These are phyloP conservation scores for Campoplex capitator DNA, from an alignment of 2,888 invertebrate species.

Conservation along the genomic window DNA sequence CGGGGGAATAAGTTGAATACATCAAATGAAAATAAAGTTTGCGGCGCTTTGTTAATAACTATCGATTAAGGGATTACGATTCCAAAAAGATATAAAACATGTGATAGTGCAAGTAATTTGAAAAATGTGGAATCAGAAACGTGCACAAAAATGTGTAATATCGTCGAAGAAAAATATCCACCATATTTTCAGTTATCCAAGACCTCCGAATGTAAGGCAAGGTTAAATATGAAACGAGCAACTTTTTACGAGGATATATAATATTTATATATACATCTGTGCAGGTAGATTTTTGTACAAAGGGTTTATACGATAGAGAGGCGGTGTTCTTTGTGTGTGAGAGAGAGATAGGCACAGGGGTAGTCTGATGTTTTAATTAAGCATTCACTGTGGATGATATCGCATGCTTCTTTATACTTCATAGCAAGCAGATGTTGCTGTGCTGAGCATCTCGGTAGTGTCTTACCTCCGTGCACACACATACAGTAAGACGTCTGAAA, in stretches of 20 bases:
- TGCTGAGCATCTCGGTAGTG: slow-evolving; percentile 61
- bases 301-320: neutral
- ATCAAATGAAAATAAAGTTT: neutral
- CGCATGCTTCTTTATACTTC: slow-evolving; percentile 86
- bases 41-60: neutral
- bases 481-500: slow-evolving; percentile 26
- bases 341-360: slow-evolving; percentile 68
- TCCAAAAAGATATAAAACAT: neutral
- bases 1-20: neutral
- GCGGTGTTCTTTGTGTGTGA: slow-evolving; percentile 8
- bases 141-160: neutral
- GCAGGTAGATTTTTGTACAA: neutral
- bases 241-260: slow-evolving; percentile 32
- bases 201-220: neutral
- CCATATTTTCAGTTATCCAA: neutral
- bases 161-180: neutral
- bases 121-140: neutral
- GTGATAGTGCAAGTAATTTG: neutral
- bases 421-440: slow-evolving; percentile 86
- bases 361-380: slow-evolving; percentile 85
- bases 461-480: slow-evolving; percentile 36
- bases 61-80: neutral
- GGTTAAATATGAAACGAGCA: slow-evolving; percentile 32
- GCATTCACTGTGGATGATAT: slow-evolving; percentile 84
- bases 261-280: slow-evolving; percentile 10